Base-by-base conservation (phyloP, 2,797 vertebrate species). In the Novumbra hubbsi region DNA sequence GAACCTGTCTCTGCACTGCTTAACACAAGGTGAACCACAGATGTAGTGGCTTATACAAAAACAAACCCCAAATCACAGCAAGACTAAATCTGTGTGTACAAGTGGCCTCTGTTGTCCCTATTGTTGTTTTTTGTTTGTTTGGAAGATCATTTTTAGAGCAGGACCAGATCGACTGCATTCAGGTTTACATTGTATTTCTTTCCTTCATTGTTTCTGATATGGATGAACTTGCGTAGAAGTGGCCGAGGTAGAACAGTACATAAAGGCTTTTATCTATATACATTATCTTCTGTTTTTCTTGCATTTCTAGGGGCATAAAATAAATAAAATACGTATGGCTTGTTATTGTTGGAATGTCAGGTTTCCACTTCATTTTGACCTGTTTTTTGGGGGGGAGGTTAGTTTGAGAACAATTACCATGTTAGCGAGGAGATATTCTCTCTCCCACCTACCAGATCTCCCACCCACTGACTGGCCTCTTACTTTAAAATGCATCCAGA, bases 21-120 rank as follows among this genome's bases (percentile, higher is more conserved):
- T 98, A 96, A 92, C 96, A 98, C 95, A 97, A 99, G 98, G 97
- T 99, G 98, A 99, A 95, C 96, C 96, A 96, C 97, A 97, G 92
- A 95, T 94, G 94, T 98, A 97, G 96, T 97, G 96, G 94, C 94
- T 90, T 96, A 95, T 94, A 93, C 94, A 93, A 92, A 91, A 93
- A 93, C 93, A 91, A 95, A 93, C 92, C 93, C 90, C 92, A 89
- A 90, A 90, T 92, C 92, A 93, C 69, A 75, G 30, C 77, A 73
- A 66, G 86, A 45, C 9, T 11, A 80, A 68, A 77, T 73, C 80
- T 52, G 78, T 28, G 45, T 80, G 52, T 83, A 84, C 88, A 78
- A 68, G 68, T 75, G 66, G 45, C 72, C 81, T 88, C 84, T 82
- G 75, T 69, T 85, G 83, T 78, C 34, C 74, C 79, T 82, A 45